Base-by-base conservation (phyloP, 2,113 vertebrate genomes). In the Pterocles burchelli region DNA sequence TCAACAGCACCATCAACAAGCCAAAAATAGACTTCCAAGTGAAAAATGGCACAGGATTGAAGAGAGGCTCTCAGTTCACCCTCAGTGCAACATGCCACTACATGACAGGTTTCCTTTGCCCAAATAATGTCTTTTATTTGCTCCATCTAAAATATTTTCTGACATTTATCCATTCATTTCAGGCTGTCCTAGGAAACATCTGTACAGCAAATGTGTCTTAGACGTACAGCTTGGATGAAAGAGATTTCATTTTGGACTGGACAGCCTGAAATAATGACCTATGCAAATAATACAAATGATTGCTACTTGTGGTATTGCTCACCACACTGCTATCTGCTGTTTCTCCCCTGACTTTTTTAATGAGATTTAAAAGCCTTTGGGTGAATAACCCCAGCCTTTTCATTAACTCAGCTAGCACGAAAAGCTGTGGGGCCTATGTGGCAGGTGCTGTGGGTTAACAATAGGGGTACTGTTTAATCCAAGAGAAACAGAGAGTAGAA, bases 201-300 rank as follows among this genome's bases (percentile, higher is more conserved):
- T 97, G 96, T 94, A 96, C 65, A 96, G 94, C 96, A 97, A 96
- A 97, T 97, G 93, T 88, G 94, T 97, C 95, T 97, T 93, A 96
- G 87, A 94, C 70, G 71, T 74, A 95, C 51, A 88, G 68, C 66
- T 96, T 86, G 67, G 61, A 88, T 96, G 96, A 96, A 95, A 96
- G 94, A 85, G 79, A 97, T 93, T 97, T 97, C 94, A 94, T 96
- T 95, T 91, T 88, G 90, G 62, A 77, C 92, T 92, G 89, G 87
- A 82, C 81, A 94, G 94, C 78, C 88, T 96, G 78, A 96, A 95
- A 95, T 85, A 94, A 96, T 7, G 87, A 96, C 70, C 79, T 93
- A 89, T 90, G 94, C 97, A 96, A 96, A 96, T 95, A 95, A 80
- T 52, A 88, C 33, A 85, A 94, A 94, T 90, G 88, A 96, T 86